Evolutionary conservation across 1,140 invertebrate species (phyloP).

Genomic region (Panagrolaimus sp.): DNA sequence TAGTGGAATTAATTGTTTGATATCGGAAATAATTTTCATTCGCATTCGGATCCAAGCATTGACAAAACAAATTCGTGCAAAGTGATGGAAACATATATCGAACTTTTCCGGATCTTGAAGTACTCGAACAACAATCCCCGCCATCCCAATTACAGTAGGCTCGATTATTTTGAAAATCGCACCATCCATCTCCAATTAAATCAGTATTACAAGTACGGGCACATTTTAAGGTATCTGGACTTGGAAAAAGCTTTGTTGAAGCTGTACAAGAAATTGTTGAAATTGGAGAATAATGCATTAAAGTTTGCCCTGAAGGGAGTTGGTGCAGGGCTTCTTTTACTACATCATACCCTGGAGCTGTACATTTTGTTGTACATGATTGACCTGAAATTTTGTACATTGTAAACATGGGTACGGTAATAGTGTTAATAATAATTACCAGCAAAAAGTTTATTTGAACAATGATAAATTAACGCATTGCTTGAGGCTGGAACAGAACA

Average conservation of each 20-base stretch:
- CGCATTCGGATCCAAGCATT: constrained; percentile 53
- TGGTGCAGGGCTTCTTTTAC: constrained; percentile 36
- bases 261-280: constrained; percentile 11
- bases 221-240: constrained; percentile 17
- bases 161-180: constrained; percentile 56
- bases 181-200: constrained; percentile 51
- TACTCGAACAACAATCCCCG: constrained; percentile 56
- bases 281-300: not conserved
- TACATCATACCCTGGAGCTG: constrained; percentile 33
- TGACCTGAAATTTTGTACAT: not conserved
- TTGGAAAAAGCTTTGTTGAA: not conserved
- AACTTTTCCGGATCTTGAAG: constrained; percentile 38
- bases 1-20: no score
- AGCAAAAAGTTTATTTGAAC: constrained; percentile 11
- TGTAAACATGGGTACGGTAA: not conserved
- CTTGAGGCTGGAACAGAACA: not conserved
- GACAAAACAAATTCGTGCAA: constrained; percentile 38
- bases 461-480: not conserved
- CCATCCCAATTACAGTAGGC: constrained; percentile 43
- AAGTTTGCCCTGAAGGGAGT: constrained; percentile 19
- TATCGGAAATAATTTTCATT: constrained; percentile 37
- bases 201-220: constrained; percentile 31
- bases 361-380: not conserved
- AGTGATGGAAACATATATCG: constrained; percentile 32
- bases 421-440: no score